Evolutionary conservation across 2,797 vertebrate species (phyloP).

Genomic region (Chromis chromis): DNA sequence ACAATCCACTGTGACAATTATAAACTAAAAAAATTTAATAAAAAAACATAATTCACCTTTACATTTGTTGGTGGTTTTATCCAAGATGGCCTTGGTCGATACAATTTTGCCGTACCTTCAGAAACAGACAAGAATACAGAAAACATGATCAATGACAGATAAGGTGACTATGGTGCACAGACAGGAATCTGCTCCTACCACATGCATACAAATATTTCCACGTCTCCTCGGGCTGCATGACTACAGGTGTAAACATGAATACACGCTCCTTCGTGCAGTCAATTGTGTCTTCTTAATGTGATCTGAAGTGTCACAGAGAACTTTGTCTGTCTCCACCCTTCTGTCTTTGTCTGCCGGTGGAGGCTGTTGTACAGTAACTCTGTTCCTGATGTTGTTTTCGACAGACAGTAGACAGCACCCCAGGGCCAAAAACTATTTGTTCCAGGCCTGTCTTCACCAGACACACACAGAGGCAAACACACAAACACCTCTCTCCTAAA

Average conservation of each 20-base stretch:
- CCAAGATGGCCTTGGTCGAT: slow-evolving; percentile 95
- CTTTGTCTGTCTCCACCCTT: slow-evolving; percentile 49
- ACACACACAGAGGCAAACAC: slow-evolving; percentile 18
- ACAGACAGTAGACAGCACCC: slow-evolving; percentile 66
- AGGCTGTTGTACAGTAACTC: slow-evolving; percentile 40
- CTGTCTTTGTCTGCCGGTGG: slow-evolving; percentile 31
- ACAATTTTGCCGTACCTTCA: slow-evolving; percentile 95
- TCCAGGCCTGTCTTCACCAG: slow-evolving; percentile 45
- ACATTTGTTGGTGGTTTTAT: slow-evolving; percentile 97
- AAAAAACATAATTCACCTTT: slow-evolving; percentile 86
- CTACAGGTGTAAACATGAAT: slow-evolving; percentile 64
- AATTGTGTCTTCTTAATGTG: slow-evolving; percentile 28
- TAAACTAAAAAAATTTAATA: not conserved
- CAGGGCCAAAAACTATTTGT: slow-evolving; percentile 69
- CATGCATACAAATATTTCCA: slow-evolving; percentile 41
- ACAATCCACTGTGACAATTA: not conserved
- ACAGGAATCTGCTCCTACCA: slow-evolving; percentile 58
- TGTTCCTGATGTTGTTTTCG: slow-evolving; percentile 54
- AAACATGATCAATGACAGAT: slow-evolving; percentile 34
- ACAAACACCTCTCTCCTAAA: slow-evolving; percentile 49
- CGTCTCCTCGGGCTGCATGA: slow-evolving; percentile 40
- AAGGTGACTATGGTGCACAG: slow-evolving; percentile 38
- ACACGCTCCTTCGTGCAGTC: slow-evolving; percentile 26
- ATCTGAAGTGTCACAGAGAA: slow-evolving; percentile 48
- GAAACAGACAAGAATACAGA: slow-evolving; percentile 38